Evolutionary conservation across 2,797 vertebrate species (phyloP), one percentile per base, ranked within the genome.

Genomic region (Rhinichthys osculus): DNA sequence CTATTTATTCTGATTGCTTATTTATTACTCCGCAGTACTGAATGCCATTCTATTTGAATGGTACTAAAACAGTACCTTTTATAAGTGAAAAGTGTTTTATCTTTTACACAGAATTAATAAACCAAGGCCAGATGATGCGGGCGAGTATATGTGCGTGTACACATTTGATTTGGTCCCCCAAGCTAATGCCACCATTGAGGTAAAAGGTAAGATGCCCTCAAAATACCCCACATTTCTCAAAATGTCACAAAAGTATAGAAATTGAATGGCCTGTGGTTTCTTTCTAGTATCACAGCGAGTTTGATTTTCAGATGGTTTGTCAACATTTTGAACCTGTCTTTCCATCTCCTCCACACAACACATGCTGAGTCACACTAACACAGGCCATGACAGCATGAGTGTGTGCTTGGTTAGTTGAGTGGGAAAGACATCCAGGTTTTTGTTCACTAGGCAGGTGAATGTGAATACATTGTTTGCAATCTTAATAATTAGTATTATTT

Each of bases 101-200:
- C 27, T 23, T 87, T 89, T 91, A 86, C 90, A 71, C 96, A 99
- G 98, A 92, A 94, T 98, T 91, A 73, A 2, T n/a, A 99, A 96
- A 92, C 96, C 98, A 64, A 95, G 96, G 92, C 93, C 95, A 85
- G 98, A 98, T 0, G 95, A 97, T 77, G 97, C 98, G 1, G 98
- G 96, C 35, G 92, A 98, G 90, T 99, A 99, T 93, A 95, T 96
- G 94, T 99, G 98, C 47, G 96, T 99, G 78, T 99, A 94, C 93
- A 95, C 93, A 81, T 98, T 99, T 84, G 74, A 93, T 4, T 87
- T 23, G 83, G 90, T 92, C 27, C 97, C 96, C 30, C n/a, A 94
- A 80, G 97, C 95, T 90, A 99, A 98, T 72, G 96, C 96, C 93
- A 97, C 96, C 91, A 98, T 99, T 86, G 97, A 98, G 92, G 93